A percentile compares a stretch with the other conserved stretches of the same genome.
Evolutionary conservation across 2,888 invertebrate species (phyloP).

Genomic region (Philhelius pedissequus): DNA sequence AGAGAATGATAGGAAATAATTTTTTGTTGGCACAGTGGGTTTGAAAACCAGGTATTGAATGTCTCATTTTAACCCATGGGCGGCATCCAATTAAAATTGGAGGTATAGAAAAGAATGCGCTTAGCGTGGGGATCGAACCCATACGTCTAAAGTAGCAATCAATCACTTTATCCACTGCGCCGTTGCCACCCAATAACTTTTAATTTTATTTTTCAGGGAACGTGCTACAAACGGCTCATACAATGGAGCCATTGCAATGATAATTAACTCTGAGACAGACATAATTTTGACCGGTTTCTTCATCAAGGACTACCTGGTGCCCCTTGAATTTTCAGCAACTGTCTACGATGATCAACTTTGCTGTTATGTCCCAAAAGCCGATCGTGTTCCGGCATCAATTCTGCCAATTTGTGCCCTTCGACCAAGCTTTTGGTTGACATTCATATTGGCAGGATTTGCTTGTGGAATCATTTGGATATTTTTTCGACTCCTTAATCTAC

Average conservation of each 20-base stretch:
- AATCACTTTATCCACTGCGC: no score
- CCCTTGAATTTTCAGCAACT: conserved; percentile 77
- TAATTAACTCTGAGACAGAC: conserved; percentile 75
- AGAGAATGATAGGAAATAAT: no score
- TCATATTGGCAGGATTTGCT: conserved; percentile 73
- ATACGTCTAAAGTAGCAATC: no score
- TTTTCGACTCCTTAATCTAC: conserved; percentile 73
- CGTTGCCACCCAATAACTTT: no score
- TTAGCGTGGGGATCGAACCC: no score
- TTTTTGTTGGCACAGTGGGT: no score
- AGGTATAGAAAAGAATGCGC: no score
- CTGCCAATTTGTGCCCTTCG: conserved; percentile 77
- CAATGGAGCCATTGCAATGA: conserved; percentile 77
- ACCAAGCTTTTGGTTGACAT: conserved; percentile 76
- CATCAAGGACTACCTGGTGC: conserved; percentile 78
- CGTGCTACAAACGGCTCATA: conserved; percentile 74
- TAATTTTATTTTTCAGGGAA: conserved; percentile 66
- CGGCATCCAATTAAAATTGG: no score
- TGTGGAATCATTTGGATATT: conserved; percentile 73
- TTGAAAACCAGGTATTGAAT: no score
- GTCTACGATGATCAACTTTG: conserved; percentile 78
- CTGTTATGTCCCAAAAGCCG: conserved; percentile 78
- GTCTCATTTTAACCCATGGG: no score
- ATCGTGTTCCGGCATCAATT: conserved; percentile 77
- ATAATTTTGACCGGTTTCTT: conserved; percentile 78